Evolutionary conservation across 2,888 invertebrate species (phyloP).

Genomic region (Arctia plantaginis): DNA sequence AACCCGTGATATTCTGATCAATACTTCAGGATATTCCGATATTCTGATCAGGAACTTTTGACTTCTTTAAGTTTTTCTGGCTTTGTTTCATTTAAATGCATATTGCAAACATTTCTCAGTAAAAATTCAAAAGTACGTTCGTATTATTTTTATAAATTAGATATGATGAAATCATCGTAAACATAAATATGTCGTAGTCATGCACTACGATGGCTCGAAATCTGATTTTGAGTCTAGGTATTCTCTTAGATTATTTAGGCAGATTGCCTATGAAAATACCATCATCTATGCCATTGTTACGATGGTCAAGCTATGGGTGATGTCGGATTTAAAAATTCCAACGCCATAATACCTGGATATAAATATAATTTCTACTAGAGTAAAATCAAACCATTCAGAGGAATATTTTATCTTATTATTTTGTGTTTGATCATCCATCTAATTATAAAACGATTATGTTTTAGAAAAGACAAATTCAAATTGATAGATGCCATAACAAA

Average conservation of each 20-base stretch:
- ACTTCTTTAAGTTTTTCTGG: neutral
- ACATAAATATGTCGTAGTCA: neutral
- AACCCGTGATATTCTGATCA: neutral
- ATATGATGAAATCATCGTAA: neutral
- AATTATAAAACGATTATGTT: neutral
- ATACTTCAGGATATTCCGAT: neutral
- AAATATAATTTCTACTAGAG: neutral
- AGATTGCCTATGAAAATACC: neutral
- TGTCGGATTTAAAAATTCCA: neutral
- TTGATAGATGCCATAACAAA: conserved; percentile 1
- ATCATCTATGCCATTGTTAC: neutral
- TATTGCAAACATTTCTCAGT: neutral
- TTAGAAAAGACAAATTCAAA: neutral
- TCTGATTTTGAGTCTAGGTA: neutral
- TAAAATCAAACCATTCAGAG: neutral
- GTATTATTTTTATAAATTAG: neutral
- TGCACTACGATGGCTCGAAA: neutral
- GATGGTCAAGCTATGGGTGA: neutral
- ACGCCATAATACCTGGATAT: neutral
- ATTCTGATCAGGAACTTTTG: too few species aligned
- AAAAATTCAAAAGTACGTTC: neutral
- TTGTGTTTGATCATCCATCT: neutral
- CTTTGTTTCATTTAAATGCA: neutral
- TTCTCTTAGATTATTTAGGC: neutral
- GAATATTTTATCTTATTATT: neutral